Conservation (phyloP, 1,140 invertebrate species). For the Telenomus remus region DNA sequence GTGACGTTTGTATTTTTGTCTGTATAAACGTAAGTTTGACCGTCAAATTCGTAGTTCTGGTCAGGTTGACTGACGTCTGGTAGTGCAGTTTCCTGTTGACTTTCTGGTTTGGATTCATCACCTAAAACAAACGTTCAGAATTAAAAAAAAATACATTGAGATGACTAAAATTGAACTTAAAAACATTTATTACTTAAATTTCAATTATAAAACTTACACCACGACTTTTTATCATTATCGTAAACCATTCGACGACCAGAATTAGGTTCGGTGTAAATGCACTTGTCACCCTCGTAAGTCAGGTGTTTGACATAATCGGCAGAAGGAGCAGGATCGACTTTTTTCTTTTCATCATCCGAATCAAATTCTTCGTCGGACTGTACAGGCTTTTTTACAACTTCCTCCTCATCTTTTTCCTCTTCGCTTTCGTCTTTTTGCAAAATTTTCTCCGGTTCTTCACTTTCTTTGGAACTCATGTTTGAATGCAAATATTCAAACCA, state of each 20-base stretch:
- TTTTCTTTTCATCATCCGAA: constrained; percentile 60
- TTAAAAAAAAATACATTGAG: too few species aligned
- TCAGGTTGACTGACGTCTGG: constrained; percentile 46
- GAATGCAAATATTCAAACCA: background rate
- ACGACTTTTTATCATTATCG: constrained; percentile 78
- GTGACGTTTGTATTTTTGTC: constrained; percentile 72
- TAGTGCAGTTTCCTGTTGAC: constrained; percentile 27
- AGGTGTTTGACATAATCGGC: constrained; percentile 76
- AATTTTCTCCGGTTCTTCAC: too few species aligned
- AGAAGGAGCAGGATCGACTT: constrained; percentile 19
- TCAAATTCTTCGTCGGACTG: constrained; percentile 61
- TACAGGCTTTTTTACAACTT: constrained; percentile 19
- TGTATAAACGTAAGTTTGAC: constrained; percentile 74
- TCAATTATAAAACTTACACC: constrained; percentile 67
- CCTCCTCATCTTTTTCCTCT: background rate
- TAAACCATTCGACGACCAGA: constrained; percentile 82
- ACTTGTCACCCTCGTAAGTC: constrained; percentile 81
- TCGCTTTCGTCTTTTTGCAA: background rate
- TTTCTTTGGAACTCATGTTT: background rate
- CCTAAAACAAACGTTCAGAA: constrained; percentile 8
- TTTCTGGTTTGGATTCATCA: constrained; percentile 39
- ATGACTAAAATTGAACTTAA: too few species aligned
- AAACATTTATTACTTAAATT: too few species aligned
- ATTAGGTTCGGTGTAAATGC: constrained; percentile 84
- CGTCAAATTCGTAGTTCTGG: constrained; percentile 76